phyloP scores from a whole-genome alignment of 2,797 vertebrate species.

The Platalea minor region DNA sequence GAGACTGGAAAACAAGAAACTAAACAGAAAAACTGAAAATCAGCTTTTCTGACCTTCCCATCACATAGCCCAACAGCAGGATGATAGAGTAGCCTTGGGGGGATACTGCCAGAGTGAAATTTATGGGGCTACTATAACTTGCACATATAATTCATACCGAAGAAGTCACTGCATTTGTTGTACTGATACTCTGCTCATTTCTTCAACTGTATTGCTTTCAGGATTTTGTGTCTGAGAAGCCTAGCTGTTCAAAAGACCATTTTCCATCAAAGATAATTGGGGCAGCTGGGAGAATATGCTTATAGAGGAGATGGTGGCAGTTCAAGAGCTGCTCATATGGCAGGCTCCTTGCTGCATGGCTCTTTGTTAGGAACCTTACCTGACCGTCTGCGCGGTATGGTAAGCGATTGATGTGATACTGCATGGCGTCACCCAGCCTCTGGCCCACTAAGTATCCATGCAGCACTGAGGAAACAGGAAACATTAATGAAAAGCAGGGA shows the following conservation, averaged over 20 bases:
- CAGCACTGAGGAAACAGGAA: background rate
- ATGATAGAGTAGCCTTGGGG: background rate
- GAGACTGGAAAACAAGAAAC: background rate
- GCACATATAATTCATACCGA: background rate
- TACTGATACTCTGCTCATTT: background rate
- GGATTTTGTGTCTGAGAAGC: background rate
- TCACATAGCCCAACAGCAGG: background rate
- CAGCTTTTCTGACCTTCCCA: background rate
- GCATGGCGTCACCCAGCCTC: background rate
- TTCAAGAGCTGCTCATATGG: background rate
- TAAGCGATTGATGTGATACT: accelerated
- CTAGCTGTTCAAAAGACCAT: background rate
- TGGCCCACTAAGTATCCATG: background rate
- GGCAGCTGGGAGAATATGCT: background rate
- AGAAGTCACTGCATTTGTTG: background rate
- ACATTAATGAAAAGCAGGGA: background rate
- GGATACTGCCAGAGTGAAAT: background rate
- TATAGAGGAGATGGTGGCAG: background rate
- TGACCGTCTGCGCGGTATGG: background rate
- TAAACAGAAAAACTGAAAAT: background rate
- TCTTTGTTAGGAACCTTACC: background rate
- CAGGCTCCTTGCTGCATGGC: background rate
- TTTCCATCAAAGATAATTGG: background rate
- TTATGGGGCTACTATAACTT: background rate
- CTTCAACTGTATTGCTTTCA: background rate